Percentiles rank a stretch among this genome's conserved stretches.
Conservation (phyloP, 2,113 vertebrate species). For the Pristiophorus japonicus region DNA sequence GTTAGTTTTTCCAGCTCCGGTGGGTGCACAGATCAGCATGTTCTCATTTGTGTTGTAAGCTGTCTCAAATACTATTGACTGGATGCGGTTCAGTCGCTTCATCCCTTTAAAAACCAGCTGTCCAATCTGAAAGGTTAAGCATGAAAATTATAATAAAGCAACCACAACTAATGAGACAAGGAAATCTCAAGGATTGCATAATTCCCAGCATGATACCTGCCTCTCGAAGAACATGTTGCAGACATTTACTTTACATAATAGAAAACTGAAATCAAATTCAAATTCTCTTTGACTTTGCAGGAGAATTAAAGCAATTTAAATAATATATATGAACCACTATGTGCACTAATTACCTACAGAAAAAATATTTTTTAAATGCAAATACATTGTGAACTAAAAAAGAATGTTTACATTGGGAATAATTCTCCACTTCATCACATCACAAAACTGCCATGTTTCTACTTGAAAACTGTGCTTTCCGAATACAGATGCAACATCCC, state of each 20-base stretch:
- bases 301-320: neutral
- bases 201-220: neutral
- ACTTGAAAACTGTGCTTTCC: neutral
- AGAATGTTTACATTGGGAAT: neutral
- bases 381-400: neutral
- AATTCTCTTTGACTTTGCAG: neutral
- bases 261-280: neutral
- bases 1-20: slow-evolving; percentile 94
- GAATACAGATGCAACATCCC: too few species aligned
- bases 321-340: neutral
- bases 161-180: slow-evolving; percentile 23
- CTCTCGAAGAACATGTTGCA: neutral
- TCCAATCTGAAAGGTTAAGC: slow-evolving; percentile 68
- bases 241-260: neutral
- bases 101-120: slow-evolving; percentile 92
- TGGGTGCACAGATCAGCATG: slow-evolving; percentile 90
- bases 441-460: neutral
- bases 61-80: slow-evolving; percentile 93
- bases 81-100: slow-evolving; percentile 85
- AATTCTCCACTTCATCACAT: neutral
- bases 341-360: neutral
- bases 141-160: slow-evolving; percentile 3
- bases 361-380: neutral
- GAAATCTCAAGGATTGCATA: slow-evolving; percentile 21
- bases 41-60: slow-evolving; percentile 98